Percentiles rank a stretch among this genome's conserved stretches.
Conservation (phyloP, 2,888 invertebrate species). For the Epinotia bilunana region DNA sequence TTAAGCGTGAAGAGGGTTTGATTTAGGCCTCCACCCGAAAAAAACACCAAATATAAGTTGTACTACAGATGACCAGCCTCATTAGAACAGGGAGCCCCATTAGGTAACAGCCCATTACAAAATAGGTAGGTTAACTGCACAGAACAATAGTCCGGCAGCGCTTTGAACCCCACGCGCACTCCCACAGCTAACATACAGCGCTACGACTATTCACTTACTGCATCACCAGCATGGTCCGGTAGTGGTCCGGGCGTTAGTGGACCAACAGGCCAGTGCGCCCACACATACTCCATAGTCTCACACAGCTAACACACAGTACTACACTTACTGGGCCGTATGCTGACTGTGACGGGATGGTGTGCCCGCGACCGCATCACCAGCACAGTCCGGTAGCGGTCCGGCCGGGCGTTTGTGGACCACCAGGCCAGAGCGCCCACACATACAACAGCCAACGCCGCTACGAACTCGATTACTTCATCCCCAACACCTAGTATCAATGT, state of each 20-base stretch:
- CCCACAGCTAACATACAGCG: too few species aligned
- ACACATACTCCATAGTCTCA: slow-evolving; percentile 75
- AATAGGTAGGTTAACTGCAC: too few species aligned
- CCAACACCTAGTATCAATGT: slow-evolving; percentile 92
- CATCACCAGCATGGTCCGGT: slow-evolving; percentile 88
- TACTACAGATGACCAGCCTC: too few species aligned
- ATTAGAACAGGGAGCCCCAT: not conserved
- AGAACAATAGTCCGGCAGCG: too few species aligned
- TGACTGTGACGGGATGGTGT: slow-evolving; percentile 72
- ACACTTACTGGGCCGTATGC: slow-evolving; percentile 68
- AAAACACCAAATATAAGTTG: too few species aligned
- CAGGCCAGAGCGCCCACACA: slow-evolving; percentile 89
- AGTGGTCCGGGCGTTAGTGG: slow-evolving; percentile 88
- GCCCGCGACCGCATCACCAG: slow-evolving; percentile 84
- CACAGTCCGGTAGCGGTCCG: slow-evolving; percentile 88
- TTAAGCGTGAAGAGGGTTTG: too few species aligned
- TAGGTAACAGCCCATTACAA: too few species aligned
- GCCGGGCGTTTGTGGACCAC: slow-evolving; percentile 90
- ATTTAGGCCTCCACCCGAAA: too few species aligned
- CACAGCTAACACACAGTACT: not conserved
- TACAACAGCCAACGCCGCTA: slow-evolving; percentile 82
- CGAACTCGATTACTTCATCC: slow-evolving; percentile 92
- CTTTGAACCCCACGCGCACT: too few species aligned
- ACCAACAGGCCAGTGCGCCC: slow-evolving; percentile 90
- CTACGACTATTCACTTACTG: slow-evolving; percentile 63